These are phyloP conservation scores for Vultur gryphus DNA, from an alignment of 2,797 vertebrate species.

Conservation along the genomic window DNA sequence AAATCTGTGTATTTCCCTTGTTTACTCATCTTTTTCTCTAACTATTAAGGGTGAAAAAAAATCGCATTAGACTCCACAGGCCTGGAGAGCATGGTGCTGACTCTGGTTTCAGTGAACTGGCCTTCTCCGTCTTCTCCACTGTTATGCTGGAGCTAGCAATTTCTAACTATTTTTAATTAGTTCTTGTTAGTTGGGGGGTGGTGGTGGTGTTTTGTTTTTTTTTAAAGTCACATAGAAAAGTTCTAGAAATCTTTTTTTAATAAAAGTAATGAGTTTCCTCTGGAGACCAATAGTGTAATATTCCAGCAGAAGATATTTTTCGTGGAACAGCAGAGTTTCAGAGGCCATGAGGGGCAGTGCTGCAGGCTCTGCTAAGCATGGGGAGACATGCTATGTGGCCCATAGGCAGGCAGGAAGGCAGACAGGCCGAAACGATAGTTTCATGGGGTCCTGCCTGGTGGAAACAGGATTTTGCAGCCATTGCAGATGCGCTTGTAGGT, in stretches of 20 bases:
- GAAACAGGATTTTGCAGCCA: neutral
- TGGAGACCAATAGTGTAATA: neutral
- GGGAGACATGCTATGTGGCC: accelerated
- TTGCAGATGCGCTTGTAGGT: accelerated
- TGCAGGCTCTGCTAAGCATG: neutral
- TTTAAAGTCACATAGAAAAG: neutral
- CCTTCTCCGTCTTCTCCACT: neutral
- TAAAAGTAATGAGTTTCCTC: neutral
- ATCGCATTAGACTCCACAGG: neutral
- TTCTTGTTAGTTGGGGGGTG: neutral
- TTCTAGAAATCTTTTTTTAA: neutral
- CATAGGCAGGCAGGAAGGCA: neutral
- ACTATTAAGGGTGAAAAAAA: neutral
- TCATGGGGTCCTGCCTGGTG: neutral
- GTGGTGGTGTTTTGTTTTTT: neutral
- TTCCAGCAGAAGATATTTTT: neutral
- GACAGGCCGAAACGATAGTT: neutral
- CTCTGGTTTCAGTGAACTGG: neutral
- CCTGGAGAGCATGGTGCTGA: neutral
- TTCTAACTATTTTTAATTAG: neutral
- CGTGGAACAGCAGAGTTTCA: neutral
- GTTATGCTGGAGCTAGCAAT: neutral
- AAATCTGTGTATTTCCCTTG: neutral
- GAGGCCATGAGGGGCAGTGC: accelerated
- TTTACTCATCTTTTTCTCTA: neutral